A percentile compares a stretch with the other conserved stretches of the same genome.
Conservation (phyloP, 2,113 vertebrate species). For the Callithrix jacchus region DNA sequence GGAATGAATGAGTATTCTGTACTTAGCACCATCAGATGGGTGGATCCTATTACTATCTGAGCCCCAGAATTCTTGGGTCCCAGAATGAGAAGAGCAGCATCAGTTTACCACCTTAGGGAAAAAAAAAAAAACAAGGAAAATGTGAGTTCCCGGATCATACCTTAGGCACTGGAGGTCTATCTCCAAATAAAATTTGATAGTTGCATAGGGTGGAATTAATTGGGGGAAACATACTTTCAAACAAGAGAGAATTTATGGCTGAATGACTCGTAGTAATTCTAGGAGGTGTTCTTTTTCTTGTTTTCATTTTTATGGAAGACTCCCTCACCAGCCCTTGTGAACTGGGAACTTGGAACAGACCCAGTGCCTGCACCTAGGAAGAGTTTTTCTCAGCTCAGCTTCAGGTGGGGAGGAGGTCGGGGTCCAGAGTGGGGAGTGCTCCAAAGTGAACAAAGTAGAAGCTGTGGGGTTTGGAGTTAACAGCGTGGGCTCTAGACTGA, state of each 20-base stretch:
- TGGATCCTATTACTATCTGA: not conserved
- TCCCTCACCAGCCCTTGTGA: not conserved
- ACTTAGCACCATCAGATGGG: too few relatives aligned
- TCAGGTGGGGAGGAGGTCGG: not conserved
- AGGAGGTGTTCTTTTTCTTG: not conserved
- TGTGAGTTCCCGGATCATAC: not conserved
- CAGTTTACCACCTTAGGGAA: not conserved
- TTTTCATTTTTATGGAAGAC: not conserved
- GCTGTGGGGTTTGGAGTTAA: too few relatives aligned
- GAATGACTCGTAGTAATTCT: not conserved
- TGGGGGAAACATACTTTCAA: not conserved
- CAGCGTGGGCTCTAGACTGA: not conserved
- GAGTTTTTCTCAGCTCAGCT: not conserved
- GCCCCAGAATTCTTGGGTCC: not conserved
- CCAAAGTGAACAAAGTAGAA: not conserved
- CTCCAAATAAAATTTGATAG: not conserved
- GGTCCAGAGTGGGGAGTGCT: rapidly evolving
- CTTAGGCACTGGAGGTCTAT: not conserved
- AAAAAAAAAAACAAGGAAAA: not conserved
- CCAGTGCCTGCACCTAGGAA: not conserved
- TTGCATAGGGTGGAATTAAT: not conserved
- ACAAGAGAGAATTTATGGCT: not conserved
- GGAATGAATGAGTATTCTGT: not conserved
- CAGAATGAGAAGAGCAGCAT: not conserved
- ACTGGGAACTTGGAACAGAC: not conserved